Base-by-base conservation (phyloP, 1,140 invertebrate genomes). In the Lasioglossum albipes region DNA sequence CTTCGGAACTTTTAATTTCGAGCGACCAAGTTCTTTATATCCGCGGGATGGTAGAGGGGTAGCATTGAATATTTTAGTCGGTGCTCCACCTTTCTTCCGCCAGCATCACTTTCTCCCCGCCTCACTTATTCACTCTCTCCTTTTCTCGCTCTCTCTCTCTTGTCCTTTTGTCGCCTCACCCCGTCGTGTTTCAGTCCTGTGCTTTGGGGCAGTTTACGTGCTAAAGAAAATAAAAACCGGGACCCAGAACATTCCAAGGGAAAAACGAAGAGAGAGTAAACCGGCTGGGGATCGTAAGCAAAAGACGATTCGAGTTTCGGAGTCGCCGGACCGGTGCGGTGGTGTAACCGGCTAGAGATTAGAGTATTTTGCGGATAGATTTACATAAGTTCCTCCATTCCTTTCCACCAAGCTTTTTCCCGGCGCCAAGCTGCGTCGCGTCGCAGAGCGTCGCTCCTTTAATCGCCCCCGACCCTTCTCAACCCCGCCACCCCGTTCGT, bases 51-150 rank as follows among this genome's bases (percentile, higher is more conserved):
- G 68, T 71, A 62, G 70, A 75, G 52, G 73, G 66, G 52, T 79
- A 66, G 78, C 85, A 88, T 88, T 91, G 84, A 90, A 91, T 91
- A 90, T 90, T 91, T 88, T 83, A 91, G 79, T 68, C 73, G 65
- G 54, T 45, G 49, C 76, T 75, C 54, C 36, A 36, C 36, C 36
- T 36, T 36, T 65, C 13, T 36, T 20, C 62, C 10, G 13, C 10
- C 45, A 12, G 45, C 45, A 10, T 49, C 45, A 45, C 66, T 69
- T 65, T 65, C 61, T 61, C 18, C 16, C 22, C 22, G 27, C 27
- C 27, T 27, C 27, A 27, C 27, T 27, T 27, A 27, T 1, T 27
- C 27, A 27, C 27, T 27, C 27, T 27, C n/a, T 57, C 13, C 59
- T 27, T 49, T 16, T 52, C 42, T 62, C 62, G 4, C 41, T 64